Base-by-base conservation (phyloP, 2,888 invertebrate species). In the Eudasyphora cyanicolor region DNA sequence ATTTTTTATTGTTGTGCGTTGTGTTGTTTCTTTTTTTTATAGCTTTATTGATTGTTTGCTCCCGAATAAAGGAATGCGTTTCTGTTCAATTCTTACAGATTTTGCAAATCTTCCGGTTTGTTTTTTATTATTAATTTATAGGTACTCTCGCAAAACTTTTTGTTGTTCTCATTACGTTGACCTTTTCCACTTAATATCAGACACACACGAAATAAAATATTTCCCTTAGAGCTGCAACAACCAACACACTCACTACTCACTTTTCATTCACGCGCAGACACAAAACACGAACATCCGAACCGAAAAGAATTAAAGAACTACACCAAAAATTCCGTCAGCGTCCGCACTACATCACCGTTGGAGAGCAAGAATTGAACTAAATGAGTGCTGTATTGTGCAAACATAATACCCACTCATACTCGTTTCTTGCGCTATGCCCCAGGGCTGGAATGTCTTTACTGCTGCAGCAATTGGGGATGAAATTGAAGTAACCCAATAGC, bases 351-450 rank as follows among this genome's bases (percentile, higher is more conserved):
- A 67, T 45, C 62, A 64, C 71, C 12, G 60, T 69, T 10, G 38
- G 57, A 81, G 81, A 84, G 84, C 71, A 76, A 76, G 81, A 84
- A 81, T 76, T 67, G 73, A 81, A 84, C 81, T 81, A 62, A 84
- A 74, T 71, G 71, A 32, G 5, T 32, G 32, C 32, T 32, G 32
- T 4, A 32, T 70, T 79, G 21, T 60, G 42, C 24, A 70, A 57
- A 49, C 24, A 51, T n/a, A 3, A 49, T 24, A 35, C 35, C 32
- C 4, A 8, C 32, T 32, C 8, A 32, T 6, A 32, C 4, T 32
- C 32, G 32, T 4, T 32, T 8, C 5, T 4, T 32, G 32, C 5
- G 32, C 73, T 57, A 69, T 27, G 42, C 8, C 19, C 19, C 67
- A 76, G 69, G 32, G 69, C 5, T 21, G 76, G 69, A 12, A 29